These are phyloP conservation scores for Xylophagus ater DNA, from an alignment of 2,888 invertebrate species.

Conservation along the genomic window DNA sequence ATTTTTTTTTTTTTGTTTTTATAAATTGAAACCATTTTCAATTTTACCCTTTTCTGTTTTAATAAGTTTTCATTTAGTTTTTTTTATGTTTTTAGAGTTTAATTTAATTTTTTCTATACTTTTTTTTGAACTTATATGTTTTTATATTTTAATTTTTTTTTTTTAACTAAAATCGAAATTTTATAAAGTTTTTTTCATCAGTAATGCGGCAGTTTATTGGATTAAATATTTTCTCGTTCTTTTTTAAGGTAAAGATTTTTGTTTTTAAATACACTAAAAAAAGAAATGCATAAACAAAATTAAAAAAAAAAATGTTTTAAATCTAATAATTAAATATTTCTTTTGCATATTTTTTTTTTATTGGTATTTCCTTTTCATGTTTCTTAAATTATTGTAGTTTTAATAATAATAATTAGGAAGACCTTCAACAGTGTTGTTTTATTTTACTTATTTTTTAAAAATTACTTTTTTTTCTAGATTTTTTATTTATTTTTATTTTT, in stretches of 20 bases:
- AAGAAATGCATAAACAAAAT: too few relatives aligned
- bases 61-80: slow-evolving; percentile 1
- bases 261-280: too few relatives aligned
- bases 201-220: slow-evolving; percentile 11
- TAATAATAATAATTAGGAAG: slow-evolving; percentile 14
- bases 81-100: slow-evolving; percentile 1
- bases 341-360: too few relatives aligned
- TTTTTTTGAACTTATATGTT: slow-evolving; percentile 1
- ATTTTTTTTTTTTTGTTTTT: slow-evolving; percentile 13
- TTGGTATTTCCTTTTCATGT: not conserved
- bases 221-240: slow-evolving; percentile 3
- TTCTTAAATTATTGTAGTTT: not conserved
- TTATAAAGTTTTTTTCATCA: slow-evolving; percentile 2
- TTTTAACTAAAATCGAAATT: not conserved
- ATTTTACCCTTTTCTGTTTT: slow-evolving; percentile 16
- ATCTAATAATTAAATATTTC: too few relatives aligned
- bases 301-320: too few relatives aligned
- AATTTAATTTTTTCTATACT: slow-evolving; percentile 1
- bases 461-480: slow-evolving; percentile 1
- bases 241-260: too few relatives aligned
- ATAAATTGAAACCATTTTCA: slow-evolving; percentile 18
- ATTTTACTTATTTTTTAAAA: slow-evolving; percentile 6
- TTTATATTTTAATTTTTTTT: too few relatives aligned
- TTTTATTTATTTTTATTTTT: not conserved
- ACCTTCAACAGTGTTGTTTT: slow-evolving; percentile 13